Evolutionary conservation across 2,888 invertebrate genomes (phyloP), one percentile per base, ranked within the genome.

Genomic region (Galeruca laticollis): DNA sequence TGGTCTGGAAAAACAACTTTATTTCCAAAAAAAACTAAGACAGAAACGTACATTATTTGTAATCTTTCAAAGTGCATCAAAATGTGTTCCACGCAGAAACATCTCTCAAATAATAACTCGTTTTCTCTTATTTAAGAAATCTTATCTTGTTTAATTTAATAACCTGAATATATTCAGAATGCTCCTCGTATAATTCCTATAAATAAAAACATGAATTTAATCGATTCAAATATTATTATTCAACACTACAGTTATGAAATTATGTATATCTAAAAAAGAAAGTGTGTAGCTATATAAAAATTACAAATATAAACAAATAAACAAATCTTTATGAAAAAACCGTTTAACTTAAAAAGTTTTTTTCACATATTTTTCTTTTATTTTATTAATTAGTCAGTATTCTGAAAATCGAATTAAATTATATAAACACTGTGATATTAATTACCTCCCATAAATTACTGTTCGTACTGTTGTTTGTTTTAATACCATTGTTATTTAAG

Each of bases 171-270:
- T 4, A 54, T 54, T 15, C 9, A 31, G 54, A 54, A 26, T 31
- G 54, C 3, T 33, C 54, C 54, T 54, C 54, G 54, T 54, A 54
- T 54, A 26, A 31, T 8, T 31, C 8, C 15, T n/a, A 54, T n/a
- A 31, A 54, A 54, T 54, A 26, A 54, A 21, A 26, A 21, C 54
- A 26, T 54, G 13, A 6, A 54, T 13, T n/a, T 54, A 54, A 54
- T 54, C 13, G 26, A 54, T 54, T 54, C 31, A 54, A 31, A 54
- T 54, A 54, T 54, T 54, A 54, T 54, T 54, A 54, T 54, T 54
- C 54, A 54, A 54, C 54, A 15, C 9, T 26, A 15, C 54, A 54
- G 54, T 54, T 54, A 54, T 54, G 54, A 54, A 54, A 54, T n/a
- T n/a, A 9, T 54, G 15, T 54, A 54, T 31, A 31, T 13, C 54